phyloP scores from a whole-genome alignment of 2,797 vertebrate genomes.

The Pyrrhura leucotis region DNA sequence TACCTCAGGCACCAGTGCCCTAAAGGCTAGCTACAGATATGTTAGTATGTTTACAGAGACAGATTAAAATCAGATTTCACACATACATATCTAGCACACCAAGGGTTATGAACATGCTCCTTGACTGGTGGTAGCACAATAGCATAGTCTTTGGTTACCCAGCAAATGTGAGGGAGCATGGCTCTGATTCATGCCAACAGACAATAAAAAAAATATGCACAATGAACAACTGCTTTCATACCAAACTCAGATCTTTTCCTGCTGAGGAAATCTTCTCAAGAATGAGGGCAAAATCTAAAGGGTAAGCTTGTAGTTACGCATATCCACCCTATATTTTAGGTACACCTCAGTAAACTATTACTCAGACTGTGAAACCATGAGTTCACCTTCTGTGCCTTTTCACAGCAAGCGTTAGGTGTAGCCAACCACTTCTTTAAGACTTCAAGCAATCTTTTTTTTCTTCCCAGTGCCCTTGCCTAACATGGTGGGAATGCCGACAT shows the following conservation, averaged over 20 bases:
- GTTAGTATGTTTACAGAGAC: constrained; percentile 37
- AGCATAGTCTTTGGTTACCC: neutral
- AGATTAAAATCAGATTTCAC: constrained; percentile 59
- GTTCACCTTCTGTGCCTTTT: neutral
- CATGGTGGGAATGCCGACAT: neutral
- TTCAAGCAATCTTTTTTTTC: neutral
- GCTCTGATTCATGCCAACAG: constrained; percentile 22
- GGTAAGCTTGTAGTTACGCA: constrained; percentile 52
- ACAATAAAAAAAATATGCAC: constrained; percentile 37
- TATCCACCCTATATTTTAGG: constrained; percentile 45
- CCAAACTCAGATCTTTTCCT: neutral
- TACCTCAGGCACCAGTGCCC: constrained; percentile 56
- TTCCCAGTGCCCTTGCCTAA: neutral
- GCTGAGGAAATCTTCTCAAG: constrained; percentile 14
- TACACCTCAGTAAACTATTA: constrained; percentile 27
- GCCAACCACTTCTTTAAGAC: neutral
- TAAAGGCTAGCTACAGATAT: neutral
- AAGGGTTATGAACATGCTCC: constrained; percentile 51
- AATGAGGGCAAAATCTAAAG: constrained; percentile 25
- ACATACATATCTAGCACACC: constrained; percentile 41
- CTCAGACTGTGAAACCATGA: neutral
- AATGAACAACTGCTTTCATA: constrained; percentile 10
- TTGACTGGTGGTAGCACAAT: constrained; percentile 17
- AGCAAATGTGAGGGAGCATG: constrained; percentile 33
- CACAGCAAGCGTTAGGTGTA: neutral